Evolutionary conservation across 2,797 vertebrate genomes (phyloP), one percentile per base, ranked within the genome.

Genomic region (Strix occidentalis): DNA sequence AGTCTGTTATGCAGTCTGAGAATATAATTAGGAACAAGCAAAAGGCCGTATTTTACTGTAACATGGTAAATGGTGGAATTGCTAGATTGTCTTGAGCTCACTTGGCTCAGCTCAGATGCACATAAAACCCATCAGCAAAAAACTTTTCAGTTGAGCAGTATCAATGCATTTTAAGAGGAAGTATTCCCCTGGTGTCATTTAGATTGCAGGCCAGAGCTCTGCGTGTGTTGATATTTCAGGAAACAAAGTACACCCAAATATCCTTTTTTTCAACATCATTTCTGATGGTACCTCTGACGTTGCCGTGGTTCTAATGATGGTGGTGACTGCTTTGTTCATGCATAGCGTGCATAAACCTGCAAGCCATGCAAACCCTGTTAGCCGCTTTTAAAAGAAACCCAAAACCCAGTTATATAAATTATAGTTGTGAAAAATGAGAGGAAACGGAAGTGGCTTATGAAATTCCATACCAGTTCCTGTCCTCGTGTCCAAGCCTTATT

Each of bases 61-160:
- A 35, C 13, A 5, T 29, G 54, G 70, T 79, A 76, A 94, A 61
- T 25, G 31, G 37, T 71, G 60, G 74, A 58, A 58, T 63, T 89
- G 48, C 46, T 86, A 23, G 58, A 58, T 83, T 71, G 85, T 91
- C 57, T 90, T 75, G 64, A 84, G 69, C 82, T 93, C 76, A 3
- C 71, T 88, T 43, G 53, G 75, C 85, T 93, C 74, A 64, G 77
- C 35, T 69, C 21, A 93, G 79, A 21, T 41, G 41, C 35, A 23
- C 56, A 24, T 65, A 82, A 96, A 89, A 46, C 57, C 43, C 46
- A 72, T 81, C 88, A 83, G 76, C 76, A 66, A 69, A 78, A 84
- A 75, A 70, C 66, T 85, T 78, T 33, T 76, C 79, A 68, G 84
- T 94, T 90, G 60, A 87, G 70, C 54, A 41, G 26, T 35, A 43